Base-by-base conservation (phyloP, 2,888 invertebrate genomes). In the Zootermopsis nevadensis region DNA sequence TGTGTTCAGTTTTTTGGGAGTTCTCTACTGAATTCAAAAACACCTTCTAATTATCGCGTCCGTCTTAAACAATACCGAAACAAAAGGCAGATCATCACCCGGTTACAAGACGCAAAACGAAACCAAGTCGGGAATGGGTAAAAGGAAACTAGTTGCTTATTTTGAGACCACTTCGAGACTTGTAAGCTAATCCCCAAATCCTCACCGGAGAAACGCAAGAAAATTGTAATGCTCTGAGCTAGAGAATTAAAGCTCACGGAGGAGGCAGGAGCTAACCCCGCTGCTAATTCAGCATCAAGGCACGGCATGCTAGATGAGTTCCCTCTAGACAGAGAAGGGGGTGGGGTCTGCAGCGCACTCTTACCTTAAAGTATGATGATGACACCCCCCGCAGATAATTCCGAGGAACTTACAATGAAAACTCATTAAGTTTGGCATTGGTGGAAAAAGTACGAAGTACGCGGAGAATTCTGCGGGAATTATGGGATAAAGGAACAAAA, bases 231-330 rank as follows among this genome's bases (percentile, higher is more conserved):
- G 33, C 72, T 74, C 35, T 38, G 35, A 74, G 72, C 72, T n/a
- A 27, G 72, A 74, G 72, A 74, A 74, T 74, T 74, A 74, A 33
- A 35, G 72, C 38, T 22, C 72, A 74, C n/a, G 72, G 42, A 30
- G 15, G 76, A 24, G 48, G 76, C 38, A 30, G 7, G 42, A 76
- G 38, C 38, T 42, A 76, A 42, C 76, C 76, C 42, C 24, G 33
- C 76, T 15, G 76, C 76, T 76, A 76, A 76, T 76, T 76, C 76
- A 42, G 76, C 42, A 76, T 76, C 42, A 76, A 76, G 76, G 27
- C 42, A 76, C 42, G 76, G 72, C 72, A 74, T 74, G 35, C 72
- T 35, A 74, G 72, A 74, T 74, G 72, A 74, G 72, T n/a, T 74
- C 72, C 72, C 72, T 74, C 7, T 19, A 22, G 72, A 69, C 31